Evolutionary conservation across 2,797 vertebrate genomes (phyloP).

Genomic region (Phoxinus dragarum): DNA sequence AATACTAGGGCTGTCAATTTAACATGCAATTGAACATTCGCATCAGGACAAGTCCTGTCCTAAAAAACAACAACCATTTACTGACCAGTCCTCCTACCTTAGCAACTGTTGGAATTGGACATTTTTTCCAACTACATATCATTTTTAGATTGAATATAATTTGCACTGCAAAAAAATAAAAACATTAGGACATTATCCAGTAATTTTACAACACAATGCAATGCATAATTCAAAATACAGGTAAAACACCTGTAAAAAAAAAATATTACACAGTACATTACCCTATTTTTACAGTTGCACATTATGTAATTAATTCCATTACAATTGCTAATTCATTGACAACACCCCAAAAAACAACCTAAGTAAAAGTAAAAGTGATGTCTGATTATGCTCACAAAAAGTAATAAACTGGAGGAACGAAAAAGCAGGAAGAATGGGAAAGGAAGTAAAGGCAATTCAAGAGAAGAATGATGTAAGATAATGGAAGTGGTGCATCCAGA

Average conservation of each 20-base stretch:
- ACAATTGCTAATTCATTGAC: background rate
- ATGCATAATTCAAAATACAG: too few species aligned
- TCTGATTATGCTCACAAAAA: constrained; percentile 4
- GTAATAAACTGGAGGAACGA: background rate
- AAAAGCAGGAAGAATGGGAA: background rate
- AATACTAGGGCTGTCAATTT: background rate
- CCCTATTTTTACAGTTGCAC: background rate
- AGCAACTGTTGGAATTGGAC: background rate
- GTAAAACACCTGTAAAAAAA: background rate
- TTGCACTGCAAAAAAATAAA: background rate
- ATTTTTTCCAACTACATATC: background rate
- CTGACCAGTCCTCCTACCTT: background rate
- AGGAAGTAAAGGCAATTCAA: constrained; percentile 28
- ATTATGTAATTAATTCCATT: background rate
- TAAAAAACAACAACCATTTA: background rate
- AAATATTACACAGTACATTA: background rate
- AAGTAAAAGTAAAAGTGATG: background rate
- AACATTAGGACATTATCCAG: background rate
- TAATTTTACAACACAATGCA: background rate
- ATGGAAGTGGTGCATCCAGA: background rate
- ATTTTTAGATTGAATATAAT: background rate
- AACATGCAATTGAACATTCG: background rate
- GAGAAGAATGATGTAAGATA: background rate
- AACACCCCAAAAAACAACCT: background rate
- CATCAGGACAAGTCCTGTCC: background rate